A percentile compares a stretch with the other conserved stretches of the same genome.
Evolutionary conservation across 2,113 vertebrate genomes (phyloP).

Genomic region (Ctenomys sociabilis): DNA sequence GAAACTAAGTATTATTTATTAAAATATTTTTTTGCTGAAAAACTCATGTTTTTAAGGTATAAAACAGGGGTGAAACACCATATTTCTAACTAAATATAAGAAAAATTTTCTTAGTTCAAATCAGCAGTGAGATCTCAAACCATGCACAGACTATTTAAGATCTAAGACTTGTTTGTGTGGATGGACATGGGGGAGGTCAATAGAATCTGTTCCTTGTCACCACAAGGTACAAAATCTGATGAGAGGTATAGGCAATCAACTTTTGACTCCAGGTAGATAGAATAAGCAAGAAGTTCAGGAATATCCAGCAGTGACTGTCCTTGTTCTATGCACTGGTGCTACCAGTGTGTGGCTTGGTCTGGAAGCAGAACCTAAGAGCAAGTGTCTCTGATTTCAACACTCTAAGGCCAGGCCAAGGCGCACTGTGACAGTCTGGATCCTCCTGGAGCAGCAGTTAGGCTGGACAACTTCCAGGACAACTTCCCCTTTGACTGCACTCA

Average conservation of each 20-base stretch:
- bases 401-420: not conserved
- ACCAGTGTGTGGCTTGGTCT: not conserved
- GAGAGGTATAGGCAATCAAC: too few relatives aligned
- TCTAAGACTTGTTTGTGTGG: not conserved
- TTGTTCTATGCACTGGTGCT: not conserved
- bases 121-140: not conserved
- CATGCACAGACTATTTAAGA: not conserved
- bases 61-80: too few relatives aligned
- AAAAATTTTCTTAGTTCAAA: not conserved
- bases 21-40: not conserved
- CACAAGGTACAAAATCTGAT: not conserved
- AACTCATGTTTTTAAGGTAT: not conserved
- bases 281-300: not conserved
- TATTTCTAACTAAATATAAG: not conserved
- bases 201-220: not conserved
- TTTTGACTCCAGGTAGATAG: not conserved
- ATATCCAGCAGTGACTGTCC: not conserved
- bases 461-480: not conserved
- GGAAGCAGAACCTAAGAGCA: not conserved
- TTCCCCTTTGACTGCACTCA: not conserved
- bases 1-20: not conserved
- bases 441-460: not conserved
- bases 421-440: not conserved
- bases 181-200: too few relatives aligned
- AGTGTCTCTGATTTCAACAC: not conserved